Percentiles rank a stretch among this genome's conserved stretches.
Evolutionary conservation across 1,140 invertebrate species (phyloP).

Genomic region (Ridgeia piscesae): DNA sequence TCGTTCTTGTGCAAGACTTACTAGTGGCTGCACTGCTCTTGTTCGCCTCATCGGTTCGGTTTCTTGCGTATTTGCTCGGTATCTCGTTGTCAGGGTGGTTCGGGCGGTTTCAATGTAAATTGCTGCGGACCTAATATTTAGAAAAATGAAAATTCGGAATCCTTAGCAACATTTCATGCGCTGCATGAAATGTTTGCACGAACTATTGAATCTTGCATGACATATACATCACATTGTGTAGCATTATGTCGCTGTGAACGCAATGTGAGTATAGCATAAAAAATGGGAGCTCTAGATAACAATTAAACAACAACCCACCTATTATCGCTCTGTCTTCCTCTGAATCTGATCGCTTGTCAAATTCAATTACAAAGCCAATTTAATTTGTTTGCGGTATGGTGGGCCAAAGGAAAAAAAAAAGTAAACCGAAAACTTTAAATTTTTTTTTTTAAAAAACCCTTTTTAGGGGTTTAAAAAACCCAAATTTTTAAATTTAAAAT

Average conservation of each 20-base stretch:
- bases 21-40: no score
- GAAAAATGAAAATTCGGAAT: not conserved
- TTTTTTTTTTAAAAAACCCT: no score
- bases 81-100: not conserved
- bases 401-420: no score
- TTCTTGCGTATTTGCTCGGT: not conserved
- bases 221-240: not conserved
- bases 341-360: not conserved
- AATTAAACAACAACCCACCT: not conserved
- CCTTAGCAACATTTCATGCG: not conserved
- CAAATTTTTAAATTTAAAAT: no score
- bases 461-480: no score
- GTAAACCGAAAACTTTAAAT: no score
- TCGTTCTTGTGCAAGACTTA: no score
- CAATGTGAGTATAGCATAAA: not conserved
- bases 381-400: no score
- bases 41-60: not conserved
- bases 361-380: no score
- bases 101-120: not conserved
- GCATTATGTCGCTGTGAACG: not conserved
- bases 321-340: not conserved
- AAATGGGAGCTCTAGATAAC: not conserved
- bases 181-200: not conserved
- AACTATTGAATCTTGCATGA: not conserved
- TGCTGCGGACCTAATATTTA: not conserved